Base-by-base conservation (phyloP, 2,888 invertebrate genomes). In the Altica lythri region DNA sequence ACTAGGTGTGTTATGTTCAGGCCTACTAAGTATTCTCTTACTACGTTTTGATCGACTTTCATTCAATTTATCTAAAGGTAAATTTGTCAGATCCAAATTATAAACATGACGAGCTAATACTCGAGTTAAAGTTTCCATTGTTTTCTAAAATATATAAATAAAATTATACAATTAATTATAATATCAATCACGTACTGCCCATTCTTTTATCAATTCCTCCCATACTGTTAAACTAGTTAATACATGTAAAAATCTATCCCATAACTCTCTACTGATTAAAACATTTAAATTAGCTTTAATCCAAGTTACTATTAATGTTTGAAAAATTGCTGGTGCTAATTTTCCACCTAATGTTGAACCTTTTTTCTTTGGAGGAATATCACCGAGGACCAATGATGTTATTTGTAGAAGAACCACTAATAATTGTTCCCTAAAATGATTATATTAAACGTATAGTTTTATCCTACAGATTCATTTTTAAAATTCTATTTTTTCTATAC, bases 251-350 rank as follows among this genome's bases (percentile, higher is more conserved):
- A 97, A 94, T 72, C 91, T 88, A 78, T 96, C 94, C 97, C 97
- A 98, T 35, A 97, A 78, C 68, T 92, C 89, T 4, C 88, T 82
- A 51, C 90, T 88, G 55, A 97, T 92, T 2, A 89, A 86, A 4
- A 96, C 95, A 75, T 95, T 95, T 65, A 97, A 82, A 77, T 96
- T 96, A 0, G 96, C 97, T 70, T 95, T 93, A 66, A 97, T 96
- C 96, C 97, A 97, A 2, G 96, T 96, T 60, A 97, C 95, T 63
- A 97, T 95, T 42, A 97, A 79, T 0, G 97, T 97, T 83, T 97
- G 90, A 68, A 92, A 90, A 63, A 92, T 83, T 0, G 92, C 92
- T 14, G 90, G 90, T 3, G 92, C 92, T 57, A 93, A 78, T 70
- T 89, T 89, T 19, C 89, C 89, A 29, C 89, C 89, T 68, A 90